Base-by-base conservation (phyloP, 2,797 vertebrate species). In the Hoplostethus atlanticus region DNA sequence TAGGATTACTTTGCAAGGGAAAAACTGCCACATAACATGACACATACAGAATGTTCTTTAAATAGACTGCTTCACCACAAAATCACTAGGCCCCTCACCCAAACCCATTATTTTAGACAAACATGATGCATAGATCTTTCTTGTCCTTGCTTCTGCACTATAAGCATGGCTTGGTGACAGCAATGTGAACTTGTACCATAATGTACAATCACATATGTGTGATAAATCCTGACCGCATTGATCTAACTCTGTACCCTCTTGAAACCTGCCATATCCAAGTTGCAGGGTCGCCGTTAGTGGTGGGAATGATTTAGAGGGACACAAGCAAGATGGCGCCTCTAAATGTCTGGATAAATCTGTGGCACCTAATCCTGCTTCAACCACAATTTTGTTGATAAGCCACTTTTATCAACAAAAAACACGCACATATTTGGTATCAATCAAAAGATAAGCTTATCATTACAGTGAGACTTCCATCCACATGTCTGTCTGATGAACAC, bases 121-220 rank as follows among this genome's bases (percentile, higher is more conserved):
- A 47, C 16, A 44, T 61, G 68, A 84, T 70, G 60, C 48, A 28
- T 10, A 80, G 83, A 90, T 89, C 89, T 88, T 80, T 76, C 71
- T 54, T 5, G 85, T 87, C 87, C 86, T 91, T 88, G 86, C 52
- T 78, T 74, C 71, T n/a, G 61, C 79, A 42, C 68, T 53, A 67
- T 65, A 52, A 25, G 81, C 84, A 66, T 65, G 73, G 78, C 76
- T 69, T 6, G 44, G 67, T 79, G 89, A 87, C 87, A 83, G 81
- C 52, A 21, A 44, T 8, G 55, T 81, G 81, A 89, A 86, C 84
- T 63, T 75, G 79, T 78, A 76, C 77, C 63, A 64, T 90, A 78
- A 90, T 84, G 85, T 88, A 91, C 83, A 89, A 82, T 88, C 88
- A 84, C 83, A 89, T 58, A 68, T 28, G 63, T 81, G 84, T 84